phyloP scores from a whole-genome alignment of 1,140 invertebrate genomes.

The Bombus consobrinus region DNA sequence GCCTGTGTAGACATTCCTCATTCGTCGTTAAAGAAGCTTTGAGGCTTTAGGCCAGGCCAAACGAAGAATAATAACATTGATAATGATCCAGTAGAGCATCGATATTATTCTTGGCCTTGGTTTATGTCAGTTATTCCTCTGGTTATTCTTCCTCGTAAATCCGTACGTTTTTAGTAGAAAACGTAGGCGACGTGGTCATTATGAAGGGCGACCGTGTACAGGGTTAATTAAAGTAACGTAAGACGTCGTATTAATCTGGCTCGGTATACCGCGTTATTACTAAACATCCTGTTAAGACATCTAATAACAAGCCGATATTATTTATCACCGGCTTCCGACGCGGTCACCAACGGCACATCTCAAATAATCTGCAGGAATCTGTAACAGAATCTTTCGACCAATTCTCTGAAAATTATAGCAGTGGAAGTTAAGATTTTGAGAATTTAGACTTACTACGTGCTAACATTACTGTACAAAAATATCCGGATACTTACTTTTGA shows the following conservation, averaged over 20 bases:
- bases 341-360: not conserved
- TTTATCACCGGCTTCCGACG: slow-evolving; percentile 32
- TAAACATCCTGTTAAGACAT: slow-evolving; percentile 56
- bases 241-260: slow-evolving; percentile 64
- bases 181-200: slow-evolving; percentile 45
- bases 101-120: not conserved
- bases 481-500: too few relatives aligned
- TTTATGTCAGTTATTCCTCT: not conserved
- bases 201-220: slow-evolving; percentile 43
- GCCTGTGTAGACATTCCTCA: not conserved
- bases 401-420: not conserved
- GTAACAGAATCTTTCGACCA: not conserved
- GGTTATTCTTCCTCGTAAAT: not conserved
- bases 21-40: not conserved
- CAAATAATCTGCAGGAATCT: slow-evolving; percentile 13
- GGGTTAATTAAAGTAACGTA: slow-evolving; percentile 67
- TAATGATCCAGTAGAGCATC: not conserved
- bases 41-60: not conserved
- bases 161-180: slow-evolving; percentile 40
- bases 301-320: slow-evolving; percentile 59
- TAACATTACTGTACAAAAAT: too few relatives aligned
- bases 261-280: slow-evolving; percentile 55
- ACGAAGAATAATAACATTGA: not conserved
- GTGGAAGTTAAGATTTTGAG: too few relatives aligned
- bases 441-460: too few relatives aligned